Conservation (phyloP, 2,797 vertebrate genomes). For the Peromyscus attwateri region DNA sequence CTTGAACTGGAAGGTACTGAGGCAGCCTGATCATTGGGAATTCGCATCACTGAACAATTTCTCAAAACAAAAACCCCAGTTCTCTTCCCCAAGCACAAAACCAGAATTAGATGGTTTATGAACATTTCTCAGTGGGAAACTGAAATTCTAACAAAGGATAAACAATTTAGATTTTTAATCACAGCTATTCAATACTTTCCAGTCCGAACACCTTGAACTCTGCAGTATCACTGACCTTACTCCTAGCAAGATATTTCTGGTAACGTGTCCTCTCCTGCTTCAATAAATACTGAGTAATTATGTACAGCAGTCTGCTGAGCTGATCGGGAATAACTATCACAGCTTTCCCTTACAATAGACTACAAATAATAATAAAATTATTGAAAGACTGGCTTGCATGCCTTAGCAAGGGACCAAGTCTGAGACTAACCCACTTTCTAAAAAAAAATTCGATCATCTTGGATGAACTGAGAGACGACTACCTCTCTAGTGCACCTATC, state of each 20-base stretch:
- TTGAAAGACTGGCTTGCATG: constrained; percentile 41
- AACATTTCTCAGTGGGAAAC: constrained; percentile 64
- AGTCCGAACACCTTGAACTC: constrained; percentile 39
- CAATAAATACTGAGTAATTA: constrained; percentile 59
- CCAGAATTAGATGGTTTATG: constrained; percentile 19
- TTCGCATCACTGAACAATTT: constrained; percentile 30
- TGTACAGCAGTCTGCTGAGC: constrained; percentile 16
- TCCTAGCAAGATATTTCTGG: constrained; percentile 56
- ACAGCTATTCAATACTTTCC: constrained; percentile 52
- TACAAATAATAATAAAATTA: constrained; percentile 44
- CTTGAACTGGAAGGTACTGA: constrained; percentile 42
- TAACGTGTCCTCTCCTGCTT: constrained; percentile 52
- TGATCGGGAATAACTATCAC: constrained; percentile 38
- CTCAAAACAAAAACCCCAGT: constrained; percentile 38
- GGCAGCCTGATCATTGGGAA: constrained; percentile 43
- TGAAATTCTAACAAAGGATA: constrained; percentile 59
- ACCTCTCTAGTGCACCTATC: neutral
- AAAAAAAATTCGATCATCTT: constrained; percentile 56
- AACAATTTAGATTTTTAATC: constrained; percentile 57
- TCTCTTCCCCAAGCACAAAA: constrained; percentile 61
- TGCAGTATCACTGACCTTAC: constrained; percentile 51
- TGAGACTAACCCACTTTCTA: constrained; percentile 57
- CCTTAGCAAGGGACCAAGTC: neutral
- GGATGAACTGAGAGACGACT: constrained; percentile 30
- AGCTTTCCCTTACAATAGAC: constrained; percentile 2